Evolutionary conservation across 2,888 invertebrate species (phyloP), one percentile per base, ranked within the genome.

Genomic region (Pristionchus maxplancki): DNA sequence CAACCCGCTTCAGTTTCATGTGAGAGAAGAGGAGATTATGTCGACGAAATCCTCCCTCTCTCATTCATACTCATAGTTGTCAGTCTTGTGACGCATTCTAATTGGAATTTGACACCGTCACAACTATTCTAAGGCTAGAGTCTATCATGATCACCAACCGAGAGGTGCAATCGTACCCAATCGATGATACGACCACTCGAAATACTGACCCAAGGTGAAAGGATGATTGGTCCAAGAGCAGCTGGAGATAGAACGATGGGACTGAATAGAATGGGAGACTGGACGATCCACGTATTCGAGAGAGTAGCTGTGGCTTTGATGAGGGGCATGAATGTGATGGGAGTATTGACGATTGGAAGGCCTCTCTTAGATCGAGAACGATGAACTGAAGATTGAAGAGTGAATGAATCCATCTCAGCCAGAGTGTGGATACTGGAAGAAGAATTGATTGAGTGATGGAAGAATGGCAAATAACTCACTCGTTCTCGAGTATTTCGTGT

Each of bases 191-290:
- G 67, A 67, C 8, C 15, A n/a, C n/a, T n/a, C n/a, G n/a, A 28
- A 15, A 64, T 15, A 5, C 64, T 67, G 17, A 92, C 90, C 92
- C 93, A 93, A 37, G 94, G 94, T 67, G 93, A 93, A 15, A 94
- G 90, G 87, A 92, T 93, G 82, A 94, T 91, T 11, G 94, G 94
- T 40, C 93, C 93, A 28, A 93, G 90, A 11, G 92, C 93, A 37
- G 93, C 93, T 24, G 93, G 93, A 3, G 93, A 92, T 9, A 92
- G 90, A 40, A 91, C 90, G 89, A 93, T 91, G n/a, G 93, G 93
- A 20, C 92, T 91, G 24, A 92, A 88, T 15, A 93, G 92, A 11
- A 93, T 86, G 20, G 93, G 93, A 17, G 93, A 93, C 13, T 91
- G 88, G 11, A 88, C 86, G 48, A 91, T 89, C 88, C 91, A 91